Conservation (phyloP, 2,888 invertebrate species). For the Oligia strigilis region DNA sequence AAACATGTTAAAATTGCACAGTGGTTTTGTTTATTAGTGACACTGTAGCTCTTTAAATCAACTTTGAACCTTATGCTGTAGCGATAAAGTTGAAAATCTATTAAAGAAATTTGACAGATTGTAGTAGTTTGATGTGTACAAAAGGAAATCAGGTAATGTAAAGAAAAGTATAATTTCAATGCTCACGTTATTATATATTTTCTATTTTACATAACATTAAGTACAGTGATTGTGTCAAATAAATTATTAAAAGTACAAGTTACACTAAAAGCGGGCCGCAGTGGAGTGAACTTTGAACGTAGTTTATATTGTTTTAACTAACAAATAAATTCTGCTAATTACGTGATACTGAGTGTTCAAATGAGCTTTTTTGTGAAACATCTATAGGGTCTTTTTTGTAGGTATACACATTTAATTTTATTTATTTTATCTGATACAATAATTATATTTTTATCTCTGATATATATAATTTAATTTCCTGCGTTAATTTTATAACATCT, state of each 20-base stretch:
- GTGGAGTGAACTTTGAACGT: slow-evolving; percentile 34
- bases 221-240: slow-evolving; percentile 81
- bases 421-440: background rate
- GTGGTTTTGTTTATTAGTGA: no score
- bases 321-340: background rate
- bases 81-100: no score
- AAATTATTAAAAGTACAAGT: slow-evolving; percentile 74
- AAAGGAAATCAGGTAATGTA: background rate
- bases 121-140: background rate
- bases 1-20: no score
- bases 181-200: slow-evolving; percentile 83
- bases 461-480: background rate
- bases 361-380: background rate
- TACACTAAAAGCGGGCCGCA: slow-evolving; percentile 57
- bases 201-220: slow-evolving; percentile 80
- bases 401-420: background rate
- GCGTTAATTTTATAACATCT: background rate
- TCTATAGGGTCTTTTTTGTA: background rate
- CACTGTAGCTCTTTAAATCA: no score
- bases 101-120: no score
- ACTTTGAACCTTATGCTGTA: no score
- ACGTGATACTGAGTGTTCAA: background rate
- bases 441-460: no score
- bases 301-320: background rate
- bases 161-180: slow-evolving; percentile 60